Evolutionary conservation across 2,888 invertebrate genomes (phyloP).

Genomic region (Andrena praecox): DNA sequence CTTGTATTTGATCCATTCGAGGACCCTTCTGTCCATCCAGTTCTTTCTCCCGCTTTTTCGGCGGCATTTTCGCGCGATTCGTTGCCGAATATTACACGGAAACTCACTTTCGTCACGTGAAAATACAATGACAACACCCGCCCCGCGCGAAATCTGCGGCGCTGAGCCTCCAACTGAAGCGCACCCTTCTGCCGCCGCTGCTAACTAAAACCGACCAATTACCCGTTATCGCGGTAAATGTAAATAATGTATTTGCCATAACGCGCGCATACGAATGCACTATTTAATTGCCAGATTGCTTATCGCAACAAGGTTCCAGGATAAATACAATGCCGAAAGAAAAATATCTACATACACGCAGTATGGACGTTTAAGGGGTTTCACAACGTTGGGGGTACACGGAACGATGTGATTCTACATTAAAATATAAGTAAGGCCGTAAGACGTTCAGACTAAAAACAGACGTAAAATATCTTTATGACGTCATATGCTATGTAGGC

Average conservation of each 20-base stretch:
- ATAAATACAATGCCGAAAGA: too few species aligned
- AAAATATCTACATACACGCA: too few species aligned
- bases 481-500: too few species aligned
- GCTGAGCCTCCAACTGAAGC: constrained; percentile 68
- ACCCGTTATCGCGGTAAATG: constrained; percentile 37
- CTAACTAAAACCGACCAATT: constrained; percentile 43
- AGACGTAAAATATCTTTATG: too few species aligned
- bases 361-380: too few species aligned
- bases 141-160: constrained; percentile 80
- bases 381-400: too few species aligned
- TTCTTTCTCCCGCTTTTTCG: constrained; percentile 92
- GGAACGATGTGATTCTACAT: too few species aligned
- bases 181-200: constrained; percentile 45
- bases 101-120: constrained; percentile 73
- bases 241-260: constrained; percentile 19
- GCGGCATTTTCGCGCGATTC: constrained; percentile 87
- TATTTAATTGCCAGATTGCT: neutral
- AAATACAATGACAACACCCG: constrained; percentile 77
- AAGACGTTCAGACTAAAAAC: too few species aligned
- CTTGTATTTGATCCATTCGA: constrained; percentile 91
- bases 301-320: neutral
- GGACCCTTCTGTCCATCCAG: constrained; percentile 87
- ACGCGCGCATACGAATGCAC: neutral
- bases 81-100: constrained; percentile 63
- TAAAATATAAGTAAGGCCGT: too few species aligned